phyloP scores from a whole-genome alignment of 1,140 invertebrate species.

The Zaprionus kolodkinae region DNA sequence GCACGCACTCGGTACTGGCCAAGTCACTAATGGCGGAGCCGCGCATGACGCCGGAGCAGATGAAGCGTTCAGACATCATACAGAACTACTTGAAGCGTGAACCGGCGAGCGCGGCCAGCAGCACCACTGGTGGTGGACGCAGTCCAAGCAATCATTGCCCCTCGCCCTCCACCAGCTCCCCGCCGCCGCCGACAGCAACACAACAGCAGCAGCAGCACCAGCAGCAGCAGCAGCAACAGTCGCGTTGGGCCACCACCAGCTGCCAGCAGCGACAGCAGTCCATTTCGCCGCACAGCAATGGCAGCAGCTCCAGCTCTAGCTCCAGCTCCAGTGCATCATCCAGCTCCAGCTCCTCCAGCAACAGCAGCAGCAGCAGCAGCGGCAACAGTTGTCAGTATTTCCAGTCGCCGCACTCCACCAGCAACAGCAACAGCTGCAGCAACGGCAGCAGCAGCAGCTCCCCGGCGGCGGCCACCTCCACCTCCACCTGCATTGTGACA shows the following conservation, averaged over 20 bases:
- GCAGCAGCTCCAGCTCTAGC: conserved; percentile 67
- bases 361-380: conserved; percentile 53
- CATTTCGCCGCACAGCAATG: conserved; percentile 67
- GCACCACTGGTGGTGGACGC: conserved; percentile 63
- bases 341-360: conserved; percentile 51
- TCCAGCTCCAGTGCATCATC: conserved; percentile 58
- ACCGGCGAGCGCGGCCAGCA: conserved; percentile 84
- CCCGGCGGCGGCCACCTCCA: conserved; percentile 14
- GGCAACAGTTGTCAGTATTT: conserved; percentile 84
- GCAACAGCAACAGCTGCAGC: conserved; percentile 47
- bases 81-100: conserved; percentile 94
- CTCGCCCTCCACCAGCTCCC: conserved; percentile 56
- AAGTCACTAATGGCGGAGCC: conserved; percentile 95
- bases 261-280: conserved; percentile 84
- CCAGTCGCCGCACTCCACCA: conserved; percentile 83
- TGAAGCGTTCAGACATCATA: conserved; percentile 94
- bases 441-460: conserved; percentile 14
- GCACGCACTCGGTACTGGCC: conserved; percentile 93
- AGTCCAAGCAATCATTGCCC: conserved; percentile 68
- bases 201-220: neutral
- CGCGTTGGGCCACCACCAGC: conserved; percentile 83
- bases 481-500: conserved; percentile 37
- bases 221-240: conserved; percentile 30
- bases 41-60: conserved; percentile 93
- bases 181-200: conserved; percentile 43